A percentile compares a stretch with the other conserved stretches of the same genome.
Evolutionary conservation across 2,113 vertebrate genomes (phyloP).

Genomic region (Trachemys scripta): DNA sequence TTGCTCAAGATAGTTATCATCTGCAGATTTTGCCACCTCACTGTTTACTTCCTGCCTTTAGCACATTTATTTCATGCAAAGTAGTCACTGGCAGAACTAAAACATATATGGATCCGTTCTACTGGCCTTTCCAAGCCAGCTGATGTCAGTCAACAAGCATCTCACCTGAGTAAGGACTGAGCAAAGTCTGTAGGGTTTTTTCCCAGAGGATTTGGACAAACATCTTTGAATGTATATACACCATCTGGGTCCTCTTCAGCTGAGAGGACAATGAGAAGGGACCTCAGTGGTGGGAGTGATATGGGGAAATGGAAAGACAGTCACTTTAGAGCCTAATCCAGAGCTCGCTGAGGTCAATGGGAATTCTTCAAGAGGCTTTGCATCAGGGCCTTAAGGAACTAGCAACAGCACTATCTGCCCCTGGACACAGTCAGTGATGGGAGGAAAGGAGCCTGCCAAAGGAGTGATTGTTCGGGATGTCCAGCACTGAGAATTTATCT

Average conservation of each 20-base stretch:
- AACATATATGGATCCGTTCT: neutral
- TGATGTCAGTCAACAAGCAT: neutral
- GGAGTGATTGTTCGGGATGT: neutral
- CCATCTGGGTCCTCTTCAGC: neutral
- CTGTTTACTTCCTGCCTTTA: neutral
- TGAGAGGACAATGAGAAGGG: neutral
- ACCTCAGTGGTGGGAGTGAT: neutral
- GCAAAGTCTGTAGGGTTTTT: neutral
- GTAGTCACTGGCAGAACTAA: neutral
- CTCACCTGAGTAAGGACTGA: neutral
- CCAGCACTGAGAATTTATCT: neutral
- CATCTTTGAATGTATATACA: neutral
- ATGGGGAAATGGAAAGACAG: neutral
- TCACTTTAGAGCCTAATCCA: neutral
- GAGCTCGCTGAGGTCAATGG: neutral
- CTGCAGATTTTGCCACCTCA: too few relatives aligned
- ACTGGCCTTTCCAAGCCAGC: accelerated
- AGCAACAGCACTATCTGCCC: neutral
- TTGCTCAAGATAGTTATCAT: too few relatives aligned
- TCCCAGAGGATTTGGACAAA: neutral
- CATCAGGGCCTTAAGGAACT: neutral
- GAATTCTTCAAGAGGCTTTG: neutral
- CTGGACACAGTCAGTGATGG: neutral
- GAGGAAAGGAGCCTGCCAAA: constrained; percentile 1
- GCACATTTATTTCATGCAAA: neutral